Evolutionary conservation across 2,113 vertebrate species (phyloP), one percentile per base, ranked within the genome.

Genomic region (Ictidomys tridecemlineatus): DNA sequence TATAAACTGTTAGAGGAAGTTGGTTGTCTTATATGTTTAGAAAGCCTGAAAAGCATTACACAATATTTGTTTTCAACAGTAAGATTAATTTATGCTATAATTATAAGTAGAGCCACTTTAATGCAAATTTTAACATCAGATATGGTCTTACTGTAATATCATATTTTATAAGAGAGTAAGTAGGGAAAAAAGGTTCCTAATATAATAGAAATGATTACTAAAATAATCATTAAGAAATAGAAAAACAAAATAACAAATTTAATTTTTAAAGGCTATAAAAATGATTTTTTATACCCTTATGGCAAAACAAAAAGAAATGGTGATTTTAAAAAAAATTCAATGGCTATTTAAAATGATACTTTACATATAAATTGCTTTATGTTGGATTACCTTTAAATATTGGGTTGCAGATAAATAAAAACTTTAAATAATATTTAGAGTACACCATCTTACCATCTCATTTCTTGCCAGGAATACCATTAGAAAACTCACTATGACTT

Each of bases 341-440:
- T 78, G 10, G 2, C 11, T 30, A 63, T 85, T 92, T 56, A 18
- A 83, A 80, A n/a, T 30, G 26, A 80, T 39, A 34, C 0, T 22
- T 83, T 87, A 18, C 30, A 70, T 24, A 58, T 17, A 32, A 85
- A 4, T 2, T 30, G 26, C 11, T 16, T 87, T 91, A 58, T 51
- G 65, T 82, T 37, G 73, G 6, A 63, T n/a, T 22, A 42, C 91
- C 77, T 94, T 22, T 85, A 78, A 32, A 6, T 56, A 97, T 34
- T 76, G 22, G 28, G 51, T 53, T 56, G 42, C 1, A 92, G 97
- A 95, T 93, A 0, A 95, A 82, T 67, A 78, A 87, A 96, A 97
- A 45, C 34, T 96, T 93, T 63, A 87, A 89, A 70, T n/a, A 96
- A 63, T 63, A 16, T 76, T 90, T 85, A 96, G 93, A 97, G 22